Evolutionary conservation across 2,888 invertebrate genomes (phyloP), one percentile per base, ranked within the genome.

Genomic region (Tillus elongatus): DNA sequence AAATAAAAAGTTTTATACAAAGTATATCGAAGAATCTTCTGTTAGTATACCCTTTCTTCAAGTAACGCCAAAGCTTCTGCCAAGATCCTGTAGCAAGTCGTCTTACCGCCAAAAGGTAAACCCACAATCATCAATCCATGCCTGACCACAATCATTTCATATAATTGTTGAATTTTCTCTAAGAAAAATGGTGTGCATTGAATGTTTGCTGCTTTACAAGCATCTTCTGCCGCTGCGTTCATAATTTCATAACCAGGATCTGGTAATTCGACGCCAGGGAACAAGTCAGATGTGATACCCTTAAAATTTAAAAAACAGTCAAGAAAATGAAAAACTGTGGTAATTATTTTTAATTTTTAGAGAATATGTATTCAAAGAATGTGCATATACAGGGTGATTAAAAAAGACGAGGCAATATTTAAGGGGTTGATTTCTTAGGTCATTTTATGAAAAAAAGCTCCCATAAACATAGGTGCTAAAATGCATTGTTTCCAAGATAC

Each of bases 41-140:
- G 24, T 19, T 19, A 8, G 8, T 51, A 41, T 50, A 79, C 81
- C 63, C 78, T 74, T 56, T 86, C 79, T 56, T 86, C 79, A 16
- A 89, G 75, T 36, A 80, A 67, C n/a, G 72, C 82, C 27, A 95
- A 67, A 1, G 87, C 82, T 29, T 74, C 77, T 1, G 88, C 89
- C n/a, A 95, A 69, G 15, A 84, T 79, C 44, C 84, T 74, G 58
- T 92, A 93, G 4, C 83, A 78, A 36, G 79, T 78, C 0, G 92
- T 89, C 66, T 95, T 95, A 3, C 92, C 91, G n/a, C 90, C 84
- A 64, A 91, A 90, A 0, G 95, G 91, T 26, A 77, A 64, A 1
- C 95, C 95, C 1, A 93, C 91, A 55, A 95, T 73, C 92, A 95
- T 93, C 50, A 95, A 77, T 0, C 93, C 93, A 63, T 93, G 93